Conservation (phyloP, 2,797 vertebrate species). For the Gambusia yucatana region DNA sequence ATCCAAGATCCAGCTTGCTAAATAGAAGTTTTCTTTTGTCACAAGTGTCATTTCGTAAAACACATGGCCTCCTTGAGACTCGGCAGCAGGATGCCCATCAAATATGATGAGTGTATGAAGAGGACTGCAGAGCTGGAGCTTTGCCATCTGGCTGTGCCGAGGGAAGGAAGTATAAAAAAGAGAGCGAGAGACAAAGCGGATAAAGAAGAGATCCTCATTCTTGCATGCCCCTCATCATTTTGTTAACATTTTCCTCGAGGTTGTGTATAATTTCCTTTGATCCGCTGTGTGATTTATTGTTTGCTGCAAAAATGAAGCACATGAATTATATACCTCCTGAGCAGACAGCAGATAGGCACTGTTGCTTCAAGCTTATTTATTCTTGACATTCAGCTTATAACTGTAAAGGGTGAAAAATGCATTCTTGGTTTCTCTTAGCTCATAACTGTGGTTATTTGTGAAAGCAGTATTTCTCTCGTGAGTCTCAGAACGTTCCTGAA, state of each 20-base stretch:
- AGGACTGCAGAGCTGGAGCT: constrained; percentile 79
- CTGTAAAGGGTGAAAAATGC: constrained; percentile 27
- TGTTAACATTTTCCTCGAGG: constrained; percentile 84
- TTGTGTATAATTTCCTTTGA: constrained; percentile 91
- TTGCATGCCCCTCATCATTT: constrained; percentile 93
- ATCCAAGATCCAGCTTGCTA: constrained; percentile 89
- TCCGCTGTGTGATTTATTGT: constrained; percentile 89
- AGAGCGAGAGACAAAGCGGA: constrained; percentile 54
- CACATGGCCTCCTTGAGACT: constrained; percentile 86
- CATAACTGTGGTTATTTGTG: constrained; percentile 27
- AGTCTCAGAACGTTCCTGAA: constrained; percentile 8
- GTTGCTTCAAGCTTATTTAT: constrained; percentile 52
- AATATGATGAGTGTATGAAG: constrained; percentile 77
- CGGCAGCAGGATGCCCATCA: constrained; percentile 83
- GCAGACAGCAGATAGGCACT: constrained; percentile 28
- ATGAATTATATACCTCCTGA: constrained; percentile 68
- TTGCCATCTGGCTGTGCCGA: constrained; percentile 85
- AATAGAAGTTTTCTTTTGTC: constrained; percentile 85
- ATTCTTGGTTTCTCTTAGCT: constrained; percentile 18
- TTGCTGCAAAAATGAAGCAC: constrained; percentile 89
- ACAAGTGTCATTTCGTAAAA: constrained; percentile 84
- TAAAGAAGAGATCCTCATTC: constrained; percentile 79
- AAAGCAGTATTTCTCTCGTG: constrained; percentile 11
- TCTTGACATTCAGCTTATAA: constrained; percentile 37
- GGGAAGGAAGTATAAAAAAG: constrained; percentile 72